Base-by-base conservation (phyloP, 2,113 vertebrate species). In the Cettia cetti region DNA sequence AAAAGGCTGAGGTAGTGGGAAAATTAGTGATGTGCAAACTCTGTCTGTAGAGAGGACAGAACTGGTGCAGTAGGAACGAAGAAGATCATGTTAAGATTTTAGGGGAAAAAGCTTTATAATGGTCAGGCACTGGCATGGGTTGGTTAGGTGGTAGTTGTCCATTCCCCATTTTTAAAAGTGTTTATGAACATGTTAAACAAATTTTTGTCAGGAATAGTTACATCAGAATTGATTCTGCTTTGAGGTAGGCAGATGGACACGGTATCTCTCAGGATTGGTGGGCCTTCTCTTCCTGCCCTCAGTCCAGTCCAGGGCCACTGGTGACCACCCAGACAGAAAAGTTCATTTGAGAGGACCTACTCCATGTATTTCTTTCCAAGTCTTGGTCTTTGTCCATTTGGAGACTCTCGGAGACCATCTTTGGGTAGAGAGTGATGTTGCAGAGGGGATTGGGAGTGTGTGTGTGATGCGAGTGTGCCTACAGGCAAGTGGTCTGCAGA, bases 401-500 rank as follows among this genome's bases (percentile, higher is more conserved):
- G 59, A 76, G 27, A 19, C 20, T 82, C 18, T 61, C 59, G 56
- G 19, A 72, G 50, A 84, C 42, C n/a, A 4, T 24, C 24, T 84
- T 78, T 0, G 0, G 22, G 37, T 74, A 52, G 57, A 82, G 18
- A 35, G 23, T 47, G 60, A 22, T 8, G 4, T 30, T 72, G 49
- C 11, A 6, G 54, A 72, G 22, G 37, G 70, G 31, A 31, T 2
- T 6, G 44, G 26, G 21, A 59, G 37, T 0, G 1, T 42, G 17
- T 57, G 35, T 1, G 0, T 49, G 35, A 31, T 72, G 33, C 15
- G 3, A 4, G 14, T 31, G 6, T 84, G 21, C 0, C 0, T 77
- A 24, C 13, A 50, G 64, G 50, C 54, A 47, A 8, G 45, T 39
- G 50, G 40, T 74, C 30, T 5, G 4, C 60, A 44, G 42, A 57